These are phyloP conservation scores for Rhimphoctona megacephalus DNA, from an alignment of 2,888 invertebrate species.

Conservation along the genomic window DNA sequence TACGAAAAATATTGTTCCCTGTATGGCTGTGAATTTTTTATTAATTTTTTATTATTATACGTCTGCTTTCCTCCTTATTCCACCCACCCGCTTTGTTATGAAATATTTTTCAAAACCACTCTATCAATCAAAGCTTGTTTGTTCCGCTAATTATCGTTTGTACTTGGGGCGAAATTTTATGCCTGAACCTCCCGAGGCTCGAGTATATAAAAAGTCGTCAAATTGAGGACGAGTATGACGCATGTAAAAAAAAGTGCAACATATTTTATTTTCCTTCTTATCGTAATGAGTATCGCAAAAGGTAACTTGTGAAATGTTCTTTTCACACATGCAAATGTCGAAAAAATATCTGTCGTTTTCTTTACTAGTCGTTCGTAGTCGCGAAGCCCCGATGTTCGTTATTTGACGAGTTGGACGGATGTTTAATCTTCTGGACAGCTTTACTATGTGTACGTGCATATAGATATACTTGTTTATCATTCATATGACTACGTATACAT, in stretches of 20 bases:
- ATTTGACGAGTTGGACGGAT: slow-evolving; percentile 23
- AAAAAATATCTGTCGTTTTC: slow-evolving; percentile 43
- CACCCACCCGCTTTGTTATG: slow-evolving; percentile 14
- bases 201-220: background rate
- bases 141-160: slow-evolving; percentile 39
- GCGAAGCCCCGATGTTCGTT: slow-evolving; percentile 5
- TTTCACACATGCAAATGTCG: slow-evolving; percentile 56
- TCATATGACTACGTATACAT: background rate
- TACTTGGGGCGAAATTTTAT: slow-evolving; percentile 14
- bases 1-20: background rate
- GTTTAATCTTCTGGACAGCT: slow-evolving; percentile 29
- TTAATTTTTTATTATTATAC: background rate
- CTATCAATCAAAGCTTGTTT: slow-evolving; percentile 47
- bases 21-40: background rate
- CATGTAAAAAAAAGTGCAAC: slow-evolving; percentile 18
- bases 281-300: background rate
- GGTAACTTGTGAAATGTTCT: slow-evolving; percentile 36
- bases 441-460: background rate
- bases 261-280: background rate
- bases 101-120: slow-evolving; percentile 45
- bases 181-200: background rate
- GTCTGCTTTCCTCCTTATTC: background rate
- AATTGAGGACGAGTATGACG: background rate
- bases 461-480: slow-evolving; percentile 18
- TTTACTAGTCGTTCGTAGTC: slow-evolving; percentile 1